Conservation (phyloP, 2,113 vertebrate genomes). For the Ibidorhyncha struthersii region DNA sequence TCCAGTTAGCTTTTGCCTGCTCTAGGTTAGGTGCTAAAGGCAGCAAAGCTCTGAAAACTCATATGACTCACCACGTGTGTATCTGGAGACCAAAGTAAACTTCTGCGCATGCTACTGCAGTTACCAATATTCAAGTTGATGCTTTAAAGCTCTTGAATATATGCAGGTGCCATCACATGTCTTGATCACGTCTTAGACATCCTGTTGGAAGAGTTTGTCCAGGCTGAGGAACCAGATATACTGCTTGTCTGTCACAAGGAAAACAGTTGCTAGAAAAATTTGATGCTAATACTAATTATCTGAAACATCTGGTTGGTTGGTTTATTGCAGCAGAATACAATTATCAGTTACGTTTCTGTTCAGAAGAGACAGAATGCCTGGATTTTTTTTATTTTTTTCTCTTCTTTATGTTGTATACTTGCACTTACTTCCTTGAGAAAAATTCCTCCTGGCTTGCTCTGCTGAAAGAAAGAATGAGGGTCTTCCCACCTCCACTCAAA, state of each 20-base stretch:
- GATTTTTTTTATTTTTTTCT: background rate
- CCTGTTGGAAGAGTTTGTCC: background rate
- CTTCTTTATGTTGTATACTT: background rate
- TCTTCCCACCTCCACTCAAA: background rate
- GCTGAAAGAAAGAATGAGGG: background rate
- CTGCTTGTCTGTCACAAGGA: background rate
- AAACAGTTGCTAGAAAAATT: constrained; percentile 48
- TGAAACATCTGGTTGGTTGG: constrained; percentile 46
- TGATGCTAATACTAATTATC: constrained; percentile 34
- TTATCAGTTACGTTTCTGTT: background rate
- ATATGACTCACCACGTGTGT: background rate
- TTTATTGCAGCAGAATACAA: constrained; percentile 12
- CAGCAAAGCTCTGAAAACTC: background rate
- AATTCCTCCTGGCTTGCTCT: background rate
- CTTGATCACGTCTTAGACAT: background rate
- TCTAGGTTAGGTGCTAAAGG: background rate
- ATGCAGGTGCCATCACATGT: background rate
- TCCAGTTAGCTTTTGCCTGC: background rate
- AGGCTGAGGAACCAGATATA: background rate
- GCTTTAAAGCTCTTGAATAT: background rate
- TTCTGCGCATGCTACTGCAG: background rate
- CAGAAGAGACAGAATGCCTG: background rate
- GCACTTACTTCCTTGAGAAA: background rate
- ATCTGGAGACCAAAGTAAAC: background rate
- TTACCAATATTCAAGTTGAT: background rate